phyloP scores from a whole-genome alignment of 2,113 vertebrate genomes.

The Phocoena sinus region DNA sequence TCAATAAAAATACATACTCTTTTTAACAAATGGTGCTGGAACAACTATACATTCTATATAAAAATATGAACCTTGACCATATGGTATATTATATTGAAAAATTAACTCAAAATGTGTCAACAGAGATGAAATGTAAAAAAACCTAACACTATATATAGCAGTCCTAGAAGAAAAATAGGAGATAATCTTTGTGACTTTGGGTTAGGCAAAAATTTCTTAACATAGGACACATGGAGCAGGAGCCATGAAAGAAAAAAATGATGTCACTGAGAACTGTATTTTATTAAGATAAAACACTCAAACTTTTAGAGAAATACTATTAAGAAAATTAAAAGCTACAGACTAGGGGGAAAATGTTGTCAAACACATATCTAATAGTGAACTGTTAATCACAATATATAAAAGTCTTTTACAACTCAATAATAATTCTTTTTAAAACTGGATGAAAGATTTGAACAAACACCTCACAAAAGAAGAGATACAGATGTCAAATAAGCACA shows the following conservation, averaged over 20 bases:
- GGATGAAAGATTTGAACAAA: constrained; percentile 23
- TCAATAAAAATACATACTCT: neutral
- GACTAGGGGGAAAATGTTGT: neutral
- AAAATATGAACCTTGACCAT: neutral
- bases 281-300: neutral
- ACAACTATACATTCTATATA: neutral
- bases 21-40: neutral
- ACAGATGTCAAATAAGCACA: neutral
- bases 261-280: neutral
- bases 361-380: neutral
- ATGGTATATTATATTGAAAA: neutral
- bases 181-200: neutral
- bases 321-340: constrained; percentile 18
- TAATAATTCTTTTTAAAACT: constrained; percentile 9
- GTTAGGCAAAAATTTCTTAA: neutral
- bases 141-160: neutral
- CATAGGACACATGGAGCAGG: neutral
- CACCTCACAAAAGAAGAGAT: neutral
- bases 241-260: neutral
- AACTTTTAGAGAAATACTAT: neutral
- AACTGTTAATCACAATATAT: neutral
- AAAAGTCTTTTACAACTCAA: constrained; percentile 9
- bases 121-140: neutral
- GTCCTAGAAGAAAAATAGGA: neutral
- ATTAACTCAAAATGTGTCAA: constrained; percentile 1